These are phyloP conservation scores for Protula sp. DNA, from an alignment of 2,888 invertebrate genomes.

Conservation along the genomic window DNA sequence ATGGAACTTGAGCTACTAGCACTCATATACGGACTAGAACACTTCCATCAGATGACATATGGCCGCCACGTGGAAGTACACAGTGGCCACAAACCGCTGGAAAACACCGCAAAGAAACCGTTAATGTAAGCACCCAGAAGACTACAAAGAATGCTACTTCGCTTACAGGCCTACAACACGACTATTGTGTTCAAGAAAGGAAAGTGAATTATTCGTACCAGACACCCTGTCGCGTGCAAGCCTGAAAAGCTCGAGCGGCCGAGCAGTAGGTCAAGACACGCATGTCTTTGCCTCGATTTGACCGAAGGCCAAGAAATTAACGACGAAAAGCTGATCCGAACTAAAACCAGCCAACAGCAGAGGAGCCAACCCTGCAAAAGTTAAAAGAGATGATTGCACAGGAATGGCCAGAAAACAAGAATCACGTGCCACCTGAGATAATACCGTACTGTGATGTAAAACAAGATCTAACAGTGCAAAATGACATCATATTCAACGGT, in stretches of 20 bases:
- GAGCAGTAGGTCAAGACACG: neutral
- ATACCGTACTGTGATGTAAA: neutral
- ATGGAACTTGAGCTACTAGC: neutral
- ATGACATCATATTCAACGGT: constrained; percentile 9
- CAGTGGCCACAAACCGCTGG: constrained; percentile 1
- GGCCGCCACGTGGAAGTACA: neutral
- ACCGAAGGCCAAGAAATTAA: neutral
- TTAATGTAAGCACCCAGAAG: neutral
- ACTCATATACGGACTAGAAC: neutral
- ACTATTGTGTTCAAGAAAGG: neutral
- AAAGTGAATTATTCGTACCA: neutral
- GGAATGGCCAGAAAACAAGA: constrained; percentile 7
- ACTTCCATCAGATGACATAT: neutral
- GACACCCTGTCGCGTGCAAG: neutral
- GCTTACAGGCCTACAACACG: neutral
- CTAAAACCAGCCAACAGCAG: neutral
- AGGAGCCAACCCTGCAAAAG: neutral
- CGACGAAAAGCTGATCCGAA: neutral
- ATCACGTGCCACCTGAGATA: neutral
- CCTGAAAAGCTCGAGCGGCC: neutral
- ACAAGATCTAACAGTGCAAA: constrained; percentile 1
- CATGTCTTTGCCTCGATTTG: neutral
- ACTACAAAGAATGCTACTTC: neutral
- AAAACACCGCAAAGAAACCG: neutral
- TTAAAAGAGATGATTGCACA: neutral